Base-by-base conservation (phyloP, 2,113 vertebrate genomes). In the Aegotheles bennettii region DNA sequence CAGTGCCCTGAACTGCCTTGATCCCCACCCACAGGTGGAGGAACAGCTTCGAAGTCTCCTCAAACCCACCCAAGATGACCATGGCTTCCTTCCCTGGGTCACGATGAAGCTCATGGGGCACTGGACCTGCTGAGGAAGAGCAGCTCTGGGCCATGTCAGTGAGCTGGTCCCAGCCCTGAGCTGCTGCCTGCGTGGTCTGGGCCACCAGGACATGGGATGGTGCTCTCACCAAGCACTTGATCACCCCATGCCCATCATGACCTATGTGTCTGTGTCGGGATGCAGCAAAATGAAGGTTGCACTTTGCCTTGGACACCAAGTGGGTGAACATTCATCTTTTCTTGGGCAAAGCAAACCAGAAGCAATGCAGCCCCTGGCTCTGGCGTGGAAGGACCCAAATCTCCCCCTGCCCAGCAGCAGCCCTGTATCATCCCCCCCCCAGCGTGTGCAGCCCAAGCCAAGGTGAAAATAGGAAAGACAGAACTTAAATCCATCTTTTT, bases 211-310 rank as follows among this genome's bases (percentile, higher is more conserved):
- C 42, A 10, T 0, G 0, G 24, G 35, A 36, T 6, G 26, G 35
- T 20, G 21, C n/a, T 40, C 54, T 42, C 31, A 12, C 63, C 54
- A 56, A 70, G 43, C 15, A 50, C 16, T 8, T 2, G 14, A 25
- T 1, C 25, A 24, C 60, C 51, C 67, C 45, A 5, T 8, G 13
- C 43, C 19, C 2, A 0, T 23, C 0, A 0, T 53, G 36, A 38
- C 38, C 59, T 9, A 35, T n/a, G 51, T 16, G 7, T 10, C 15
- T 2, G 70, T 8, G 24, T 38, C 43, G 59, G n/a, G 59, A 31
- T 10, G 57, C 43, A 60, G n/a, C 33, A 36, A 64, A 54, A 57
- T 2, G 12, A 84, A 64, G 64, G 56, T 13, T 78, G 56, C 4
- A 3, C 33, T 43, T 50, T 1, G 7, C 36, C 73, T 31, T 28